These are phyloP conservation scores for Porites lutea DNA, from an alignment of 64 coral and sea anemone species.

Conservation along the genomic window DNA sequence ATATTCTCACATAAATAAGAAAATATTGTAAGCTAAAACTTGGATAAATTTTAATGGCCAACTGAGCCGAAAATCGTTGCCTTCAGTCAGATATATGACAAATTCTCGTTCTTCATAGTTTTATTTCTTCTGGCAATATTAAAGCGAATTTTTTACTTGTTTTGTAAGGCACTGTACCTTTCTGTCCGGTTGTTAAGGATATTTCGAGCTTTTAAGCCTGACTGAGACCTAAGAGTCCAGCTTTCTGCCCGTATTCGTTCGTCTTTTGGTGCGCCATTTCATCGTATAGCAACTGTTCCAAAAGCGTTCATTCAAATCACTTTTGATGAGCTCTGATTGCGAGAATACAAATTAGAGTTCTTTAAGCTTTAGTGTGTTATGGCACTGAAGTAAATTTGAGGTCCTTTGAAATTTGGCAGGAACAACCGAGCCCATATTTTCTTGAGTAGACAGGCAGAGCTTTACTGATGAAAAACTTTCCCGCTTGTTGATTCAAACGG, in stretches of 20 bases:
- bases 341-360: background rate
- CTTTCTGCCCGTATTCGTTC: background rate
- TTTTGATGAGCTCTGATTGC: slow-evolving; percentile 9
- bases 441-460: background rate
- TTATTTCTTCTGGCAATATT: background rate
- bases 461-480: background rate
- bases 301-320: background rate
- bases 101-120: background rate
- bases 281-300: background rate
- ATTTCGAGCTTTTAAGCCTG: background rate
- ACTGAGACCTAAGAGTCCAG: background rate
- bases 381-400: background rate
- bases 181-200: background rate
- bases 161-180: background rate
- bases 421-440: background rate
- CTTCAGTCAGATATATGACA: background rate
- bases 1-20: slow-evolving; percentile 51
- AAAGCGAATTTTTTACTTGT: background rate
- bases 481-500: slow-evolving; percentile 34
- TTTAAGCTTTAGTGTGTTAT: background rate
- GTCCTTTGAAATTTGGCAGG: background rate
- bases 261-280: slow-evolving; percentile 14
- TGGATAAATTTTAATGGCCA: background rate
- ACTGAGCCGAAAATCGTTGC: background rate
- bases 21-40: slow-evolving; percentile 33